Evolutionary conservation across 2,113 vertebrate species (phyloP), one percentile per base, ranked within the genome.

Genomic region (Aphyosemion australe): DNA sequence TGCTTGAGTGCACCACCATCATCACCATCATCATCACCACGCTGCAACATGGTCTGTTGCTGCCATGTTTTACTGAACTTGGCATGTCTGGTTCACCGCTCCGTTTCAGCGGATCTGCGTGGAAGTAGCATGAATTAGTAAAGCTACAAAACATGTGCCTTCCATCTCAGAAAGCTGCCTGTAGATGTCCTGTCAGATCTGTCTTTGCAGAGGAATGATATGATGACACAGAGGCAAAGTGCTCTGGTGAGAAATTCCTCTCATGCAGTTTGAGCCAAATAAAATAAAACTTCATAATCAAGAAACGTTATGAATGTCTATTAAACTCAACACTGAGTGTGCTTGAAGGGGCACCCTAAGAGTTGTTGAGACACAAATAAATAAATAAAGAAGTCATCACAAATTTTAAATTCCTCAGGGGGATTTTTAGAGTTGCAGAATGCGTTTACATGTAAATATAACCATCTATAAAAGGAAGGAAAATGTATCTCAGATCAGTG

Each of bases 171-270:
- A 64, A 83, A 84, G 64, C 72, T 65, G 77, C 69, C 48, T 73
- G 74, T 69, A 78, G 65, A 72, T 81, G 81, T 86, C 75, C 72
- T 86, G 78, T 90, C 78, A 76, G 64, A 78, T 87, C 67, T n/a
- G 18, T 54, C 57, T 43, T 46, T 48, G 66, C 56, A 78, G 69
- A 82, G 67, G 64, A 80, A 66, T 53, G 49, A 21, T 83, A 66
- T 82, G 81, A 78, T 68, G 60, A 58, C 61, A 58, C 49, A 54
- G 78, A 73, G 74, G 60, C 80, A 80, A 65, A 77, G 68, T 65
- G 42, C 74, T 77, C 63, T 80, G 42, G 61, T 59, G n/a, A 69
- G 62, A 79, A 73, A 55, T 61, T 69, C 62, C 76, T 65, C 55
- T 71, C 82, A 75, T 82, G 84, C 79, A 80, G 78, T 66, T 79